A percentile compares a stretch with the other conserved stretches of the same genome.
These are phyloP conservation scores for Rhinogobio ventralis DNA, from an alignment of 2,797 vertebrate genomes.

Conservation along the genomic window DNA sequence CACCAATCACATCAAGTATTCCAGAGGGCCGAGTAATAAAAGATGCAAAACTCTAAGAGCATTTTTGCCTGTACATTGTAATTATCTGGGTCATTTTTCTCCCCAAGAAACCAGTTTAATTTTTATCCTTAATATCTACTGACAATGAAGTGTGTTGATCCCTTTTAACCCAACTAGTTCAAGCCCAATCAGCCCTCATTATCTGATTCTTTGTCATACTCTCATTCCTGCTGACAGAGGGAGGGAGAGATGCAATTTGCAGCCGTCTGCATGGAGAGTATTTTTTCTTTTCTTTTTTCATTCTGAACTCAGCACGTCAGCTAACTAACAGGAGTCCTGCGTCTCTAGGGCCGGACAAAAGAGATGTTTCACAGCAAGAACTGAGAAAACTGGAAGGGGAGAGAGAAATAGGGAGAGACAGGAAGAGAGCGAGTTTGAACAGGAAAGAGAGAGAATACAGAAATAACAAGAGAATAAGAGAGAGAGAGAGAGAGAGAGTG, in stretches of 20 bases:
- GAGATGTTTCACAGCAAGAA: slow-evolving; percentile 43
- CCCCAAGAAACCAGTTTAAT: neutral
- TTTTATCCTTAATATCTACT: neutral
- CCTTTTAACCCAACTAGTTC: slow-evolving; percentile 41
- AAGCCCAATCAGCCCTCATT: slow-evolving; percentile 51
- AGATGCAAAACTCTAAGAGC: neutral
- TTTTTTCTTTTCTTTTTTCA: slow-evolving; percentile 36
- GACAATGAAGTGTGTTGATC: slow-evolving; percentile 2
- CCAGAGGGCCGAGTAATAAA: neutral
- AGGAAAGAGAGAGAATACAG: neutral
- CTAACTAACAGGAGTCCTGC: slow-evolving; percentile 49
- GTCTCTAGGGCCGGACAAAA: slow-evolving; percentile 45
- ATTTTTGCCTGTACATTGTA: neutral
- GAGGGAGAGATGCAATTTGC: slow-evolving; percentile 55
- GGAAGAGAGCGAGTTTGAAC: neutral
- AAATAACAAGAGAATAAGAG: neutral
- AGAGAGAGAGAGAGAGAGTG: slow-evolving; percentile 59
- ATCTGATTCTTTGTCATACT: slow-evolving; percentile 42
- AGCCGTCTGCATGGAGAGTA: slow-evolving; percentile 47
- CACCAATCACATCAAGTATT: neutral
- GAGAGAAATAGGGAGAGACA: slow-evolving; percentile 33
- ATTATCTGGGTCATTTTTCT: neutral
- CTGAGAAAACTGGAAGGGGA: slow-evolving; percentile 14
- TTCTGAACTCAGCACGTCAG: slow-evolving; percentile 55
- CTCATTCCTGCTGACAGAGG: slow-evolving; percentile 57